Conservation (phyloP, 1,140 invertebrate genomes). For the Zaprionus taronus region DNA sequence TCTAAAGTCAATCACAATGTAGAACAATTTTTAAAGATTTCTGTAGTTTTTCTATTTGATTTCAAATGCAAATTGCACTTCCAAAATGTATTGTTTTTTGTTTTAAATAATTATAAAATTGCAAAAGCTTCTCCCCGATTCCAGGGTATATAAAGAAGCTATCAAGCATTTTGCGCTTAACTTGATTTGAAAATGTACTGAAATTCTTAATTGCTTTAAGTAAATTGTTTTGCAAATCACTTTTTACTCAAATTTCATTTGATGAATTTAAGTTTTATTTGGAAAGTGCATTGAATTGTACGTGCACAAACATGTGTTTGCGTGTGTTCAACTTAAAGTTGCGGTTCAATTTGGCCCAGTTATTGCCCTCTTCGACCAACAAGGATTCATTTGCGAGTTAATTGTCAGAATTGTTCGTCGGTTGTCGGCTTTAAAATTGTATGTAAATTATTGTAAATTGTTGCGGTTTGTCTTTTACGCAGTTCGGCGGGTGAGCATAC, state of each 20-base stretch:
- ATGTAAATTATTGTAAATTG: slow-evolving; percentile 77
- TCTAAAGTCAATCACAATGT: neutral
- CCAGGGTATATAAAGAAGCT: slow-evolving; percentile 13
- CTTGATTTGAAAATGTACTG: slow-evolving; percentile 20
- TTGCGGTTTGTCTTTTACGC: slow-evolving; percentile 57
- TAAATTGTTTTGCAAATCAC: slow-evolving; percentile 29
- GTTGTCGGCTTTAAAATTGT: slow-evolving; percentile 58
- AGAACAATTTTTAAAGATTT: neutral
- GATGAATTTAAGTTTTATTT: slow-evolving; percentile 18
- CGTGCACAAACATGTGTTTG: neutral
- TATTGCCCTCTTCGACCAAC: slow-evolving; percentile 29
- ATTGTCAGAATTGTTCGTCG: slow-evolving; percentile 61
- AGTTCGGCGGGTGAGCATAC: neutral
- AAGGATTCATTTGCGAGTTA: slow-evolving; percentile 60
- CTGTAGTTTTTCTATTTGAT: slow-evolving; percentile 17
- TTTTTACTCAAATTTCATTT: slow-evolving; percentile 13
- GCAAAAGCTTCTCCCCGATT: neutral
- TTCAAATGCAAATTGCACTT: neutral
- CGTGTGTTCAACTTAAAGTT: slow-evolving; percentile 25
- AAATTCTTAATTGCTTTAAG: slow-evolving; percentile 49
- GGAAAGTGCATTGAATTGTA: neutral
- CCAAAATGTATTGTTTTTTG: too few relatives aligned
- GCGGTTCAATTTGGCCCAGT: slow-evolving; percentile 15
- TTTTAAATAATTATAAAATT: neutral
- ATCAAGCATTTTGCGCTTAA: slow-evolving; percentile 1